A percentile compares a stretch with the other conserved stretches of the same genome.
phyloP scores from a whole-genome alignment of 2,888 invertebrate species.

The Unio pictorum region DNA sequence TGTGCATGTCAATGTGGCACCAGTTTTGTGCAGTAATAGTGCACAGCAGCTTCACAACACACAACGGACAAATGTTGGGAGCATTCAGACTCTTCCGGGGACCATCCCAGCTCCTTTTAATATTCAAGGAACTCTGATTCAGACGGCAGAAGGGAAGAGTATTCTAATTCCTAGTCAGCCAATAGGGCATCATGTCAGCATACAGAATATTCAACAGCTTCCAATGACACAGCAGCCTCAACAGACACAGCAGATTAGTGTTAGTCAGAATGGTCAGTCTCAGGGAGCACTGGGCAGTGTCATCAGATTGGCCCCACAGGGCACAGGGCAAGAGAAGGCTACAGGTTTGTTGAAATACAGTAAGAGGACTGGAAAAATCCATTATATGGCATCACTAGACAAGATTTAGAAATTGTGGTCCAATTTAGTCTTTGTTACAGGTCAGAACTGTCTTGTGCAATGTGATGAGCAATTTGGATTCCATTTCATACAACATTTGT shows the following conservation, averaged over 20 bases:
- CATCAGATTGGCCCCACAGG: constrained; percentile 21
- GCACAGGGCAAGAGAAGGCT: constrained; percentile 2
- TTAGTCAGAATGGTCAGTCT: too few species aligned
- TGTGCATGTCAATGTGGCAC: constrained; percentile 57
- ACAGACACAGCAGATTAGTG: constrained; percentile 19
- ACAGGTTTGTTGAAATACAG: constrained; percentile 16
- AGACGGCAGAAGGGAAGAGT: constrained; percentile 59
- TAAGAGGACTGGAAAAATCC: background rate
- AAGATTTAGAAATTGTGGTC: too few species aligned
- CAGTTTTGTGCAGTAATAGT: constrained; percentile 45
- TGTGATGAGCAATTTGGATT: too few species aligned
- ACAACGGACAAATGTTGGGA: constrained; percentile 21
- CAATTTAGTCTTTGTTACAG: too few species aligned
- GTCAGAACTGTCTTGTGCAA: too few species aligned
- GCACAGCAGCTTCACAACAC: constrained; percentile 32
- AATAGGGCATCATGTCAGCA: constrained; percentile 48
- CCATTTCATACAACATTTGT: too few species aligned
- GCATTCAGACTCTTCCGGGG: constrained; percentile 28
- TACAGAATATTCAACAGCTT: constrained; percentile 44
- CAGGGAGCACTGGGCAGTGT: constrained; percentile 23
- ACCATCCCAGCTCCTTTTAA: constrained; percentile 30
- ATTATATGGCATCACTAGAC: constrained; percentile 2
- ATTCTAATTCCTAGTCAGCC: constrained; percentile 52
- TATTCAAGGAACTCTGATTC: constrained; percentile 59
- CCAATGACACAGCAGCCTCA: constrained; percentile 17